Percentiles rank a stretch among this genome's conserved stretches.
Evolutionary conservation across 2,888 invertebrate species (phyloP).

Genomic region (Ornithoptera priamus): DNA sequence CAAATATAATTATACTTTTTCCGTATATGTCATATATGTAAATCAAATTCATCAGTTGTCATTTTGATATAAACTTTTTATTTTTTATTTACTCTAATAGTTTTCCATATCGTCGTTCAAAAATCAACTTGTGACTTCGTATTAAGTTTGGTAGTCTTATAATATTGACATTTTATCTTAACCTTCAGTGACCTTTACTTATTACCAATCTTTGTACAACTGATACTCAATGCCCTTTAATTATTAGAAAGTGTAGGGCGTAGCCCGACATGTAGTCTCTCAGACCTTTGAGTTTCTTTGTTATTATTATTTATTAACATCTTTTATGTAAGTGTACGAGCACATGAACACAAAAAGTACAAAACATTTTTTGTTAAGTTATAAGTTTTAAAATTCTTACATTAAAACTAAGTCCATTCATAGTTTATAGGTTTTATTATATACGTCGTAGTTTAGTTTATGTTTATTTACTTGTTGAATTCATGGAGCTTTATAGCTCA

Average conservation of each 20-base stretch:
- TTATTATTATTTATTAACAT: neutral
- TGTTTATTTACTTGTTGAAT: neutral
- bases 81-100: neutral
- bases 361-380: no score
- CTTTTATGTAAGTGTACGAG: neutral
- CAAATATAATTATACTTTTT: neutral
- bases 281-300: neutral
- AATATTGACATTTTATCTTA: neutral
- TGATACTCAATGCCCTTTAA: slow-evolving; percentile 7
- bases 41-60: neutral
- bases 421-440: no score
- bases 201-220: neutral
- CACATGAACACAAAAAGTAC: no score
- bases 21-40: neutral
- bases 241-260: slow-evolving; percentile 15
- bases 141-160: neutral
- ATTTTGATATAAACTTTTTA: neutral
- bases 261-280: neutral
- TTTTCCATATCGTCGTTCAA: neutral
- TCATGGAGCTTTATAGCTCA: slow-evolving; percentile 12
- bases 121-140: neutral
- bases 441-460: no score
- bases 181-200: neutral
- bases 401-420: no score
- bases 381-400: no score